phyloP scores from a whole-genome alignment of 1,140 invertebrate species.

The Ruditapes philippinarum region DNA sequence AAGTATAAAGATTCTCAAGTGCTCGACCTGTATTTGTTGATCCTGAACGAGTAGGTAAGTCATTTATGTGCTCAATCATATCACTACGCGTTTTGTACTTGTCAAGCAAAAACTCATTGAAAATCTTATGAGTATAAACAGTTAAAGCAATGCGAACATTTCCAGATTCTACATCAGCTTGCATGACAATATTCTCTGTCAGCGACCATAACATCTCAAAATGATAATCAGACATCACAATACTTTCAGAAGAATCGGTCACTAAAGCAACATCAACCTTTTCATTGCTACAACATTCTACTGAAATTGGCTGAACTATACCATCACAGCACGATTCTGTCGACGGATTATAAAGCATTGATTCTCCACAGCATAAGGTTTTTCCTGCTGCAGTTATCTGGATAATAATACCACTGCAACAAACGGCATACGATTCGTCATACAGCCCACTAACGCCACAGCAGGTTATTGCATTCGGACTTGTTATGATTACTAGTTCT shows the following conservation, averaged over 20 bases:
- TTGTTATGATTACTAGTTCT: neutral
- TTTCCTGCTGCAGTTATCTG: neutral
- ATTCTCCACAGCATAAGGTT: neutral
- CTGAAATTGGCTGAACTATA: neutral
- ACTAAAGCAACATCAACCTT: constrained; percentile 27
- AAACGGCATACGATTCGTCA: neutral
- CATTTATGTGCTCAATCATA: neutral
- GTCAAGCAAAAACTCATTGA: constrained; percentile 18
- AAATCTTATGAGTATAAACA: neutral
- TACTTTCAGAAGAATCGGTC: neutral
- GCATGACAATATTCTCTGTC: neutral
- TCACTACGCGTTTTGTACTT: neutral
- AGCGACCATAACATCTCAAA: neutral
- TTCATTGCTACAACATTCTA: neutral
- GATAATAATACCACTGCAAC: constrained; percentile 12
- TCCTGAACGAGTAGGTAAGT: neutral
- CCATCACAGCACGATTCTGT: neutral
- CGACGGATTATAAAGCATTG: neutral
- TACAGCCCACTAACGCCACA: neutral
- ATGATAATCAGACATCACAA: neutral
- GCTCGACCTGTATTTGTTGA: constrained; percentile 16
- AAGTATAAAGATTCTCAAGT: neutral
- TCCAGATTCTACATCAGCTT: neutral
- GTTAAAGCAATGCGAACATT: neutral
- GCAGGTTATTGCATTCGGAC: constrained; percentile 2